Conservation (phyloP, 2,797 vertebrate genomes). For the Remorina albescens region DNA sequence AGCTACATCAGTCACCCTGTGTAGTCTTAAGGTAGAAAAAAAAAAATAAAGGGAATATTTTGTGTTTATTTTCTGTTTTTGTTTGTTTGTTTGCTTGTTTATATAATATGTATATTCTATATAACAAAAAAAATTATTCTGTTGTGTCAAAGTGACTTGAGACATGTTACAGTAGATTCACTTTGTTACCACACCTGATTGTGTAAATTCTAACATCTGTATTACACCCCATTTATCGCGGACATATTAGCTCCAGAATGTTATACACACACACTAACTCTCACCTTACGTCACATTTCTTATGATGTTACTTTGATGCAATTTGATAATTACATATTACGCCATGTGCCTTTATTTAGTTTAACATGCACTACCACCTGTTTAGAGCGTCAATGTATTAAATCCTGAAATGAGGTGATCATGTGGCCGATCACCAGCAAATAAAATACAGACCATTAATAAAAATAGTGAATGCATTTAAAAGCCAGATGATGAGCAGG, state of each 20-base stretch:
- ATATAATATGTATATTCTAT: not conserved
- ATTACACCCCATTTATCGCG: not conserved
- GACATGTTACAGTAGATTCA: not conserved
- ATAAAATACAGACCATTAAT: conserved; percentile 32
- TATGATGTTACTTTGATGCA: conserved; percentile 41
- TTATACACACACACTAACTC: conserved; percentile 17
- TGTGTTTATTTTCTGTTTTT: conserved; percentile 85
- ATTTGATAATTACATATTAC: conserved; percentile 34
- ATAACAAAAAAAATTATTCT: not conserved
- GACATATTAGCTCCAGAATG: not conserved
- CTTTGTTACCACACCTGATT: not conserved
- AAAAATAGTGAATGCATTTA: conserved; percentile 43
- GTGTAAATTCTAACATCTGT: conserved; percentile 1
- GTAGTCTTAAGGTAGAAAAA: conserved; percentile 95
- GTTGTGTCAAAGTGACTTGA: not conserved
- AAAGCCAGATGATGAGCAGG: conserved; percentile 13
- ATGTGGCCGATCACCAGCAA: conserved; percentile 30
- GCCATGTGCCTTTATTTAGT: conserved; percentile 41
- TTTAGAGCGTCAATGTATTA: conserved; percentile 31
- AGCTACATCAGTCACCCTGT: conserved; percentile 92
- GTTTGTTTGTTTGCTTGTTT: conserved; percentile 4
- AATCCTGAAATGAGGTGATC: conserved; percentile 23
- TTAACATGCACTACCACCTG: conserved; percentile 45
- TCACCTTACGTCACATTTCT: conserved; percentile 12
- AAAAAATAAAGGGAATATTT: conserved; percentile 90